Conservation (phyloP, 1,140 invertebrate genomes). For the Drosophila ironensis region DNA sequence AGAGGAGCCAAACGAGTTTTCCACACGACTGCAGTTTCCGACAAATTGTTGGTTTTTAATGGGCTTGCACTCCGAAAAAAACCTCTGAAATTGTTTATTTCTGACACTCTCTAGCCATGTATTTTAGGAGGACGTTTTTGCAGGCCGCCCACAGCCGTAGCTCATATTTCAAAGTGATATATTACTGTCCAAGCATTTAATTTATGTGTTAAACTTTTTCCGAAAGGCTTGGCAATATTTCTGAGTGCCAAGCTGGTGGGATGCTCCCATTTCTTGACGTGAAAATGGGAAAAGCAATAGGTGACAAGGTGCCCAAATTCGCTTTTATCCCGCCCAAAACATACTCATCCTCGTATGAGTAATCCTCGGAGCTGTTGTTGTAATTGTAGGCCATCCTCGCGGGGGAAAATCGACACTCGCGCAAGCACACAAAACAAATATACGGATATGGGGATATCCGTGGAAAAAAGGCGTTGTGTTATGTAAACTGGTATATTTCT, state of each 20-base stretch:
- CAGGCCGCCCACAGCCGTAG: no score
- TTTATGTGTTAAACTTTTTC: no score
- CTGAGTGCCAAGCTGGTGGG: no score
- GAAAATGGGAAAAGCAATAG: not conserved
- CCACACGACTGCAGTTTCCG: conserved; percentile 37
- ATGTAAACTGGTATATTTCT: conserved; percentile 39
- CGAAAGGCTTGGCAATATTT: no score
- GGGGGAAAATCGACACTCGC: conserved; percentile 27
- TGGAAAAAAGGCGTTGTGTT: conserved; percentile 33
- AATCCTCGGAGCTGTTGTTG: conserved; percentile 63
- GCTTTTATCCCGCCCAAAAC: conserved; percentile 26
- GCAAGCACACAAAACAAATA: conserved; percentile 8
- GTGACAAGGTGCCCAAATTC: conserved; percentile 19
- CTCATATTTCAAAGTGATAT: no score
- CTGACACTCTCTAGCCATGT: no score
- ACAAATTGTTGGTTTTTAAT: conserved; percentile 26
- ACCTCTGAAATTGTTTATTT: not conserved
- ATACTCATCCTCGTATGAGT: conserved; percentile 70
- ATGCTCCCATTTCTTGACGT: no score
- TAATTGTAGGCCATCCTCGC: conserved; percentile 60
- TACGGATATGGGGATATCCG: no score
- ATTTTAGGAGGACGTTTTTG: no score
- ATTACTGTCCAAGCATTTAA: no score
- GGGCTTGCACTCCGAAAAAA: not conserved
- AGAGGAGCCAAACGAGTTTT: conserved; percentile 44